A percentile compares a stretch with the other conserved stretches of the same genome.
Conservation (phyloP, 2,888 invertebrate genomes). For the Acleris literana region DNA sequence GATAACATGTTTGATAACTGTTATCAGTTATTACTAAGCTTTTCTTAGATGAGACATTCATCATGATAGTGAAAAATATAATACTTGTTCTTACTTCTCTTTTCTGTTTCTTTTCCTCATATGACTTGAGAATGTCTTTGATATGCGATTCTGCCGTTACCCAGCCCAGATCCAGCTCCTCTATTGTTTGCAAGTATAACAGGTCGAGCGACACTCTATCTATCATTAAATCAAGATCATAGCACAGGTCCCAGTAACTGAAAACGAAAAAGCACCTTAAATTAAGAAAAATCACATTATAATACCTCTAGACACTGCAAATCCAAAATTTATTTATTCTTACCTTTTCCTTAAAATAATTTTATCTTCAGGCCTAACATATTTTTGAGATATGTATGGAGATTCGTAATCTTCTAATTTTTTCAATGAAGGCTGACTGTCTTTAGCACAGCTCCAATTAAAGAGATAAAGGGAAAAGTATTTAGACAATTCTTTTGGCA, state of each 20-base stretch:
- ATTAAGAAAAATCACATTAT: not conserved
- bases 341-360: constrained; percentile 90
- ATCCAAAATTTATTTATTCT: not conserved
- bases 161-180: constrained; percentile 95
- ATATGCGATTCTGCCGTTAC: constrained; percentile 88
- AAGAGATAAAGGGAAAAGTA: constrained; percentile 96
- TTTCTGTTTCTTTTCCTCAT: constrained; percentile 91
- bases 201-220: constrained; percentile 93
- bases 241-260: constrained; percentile 95
- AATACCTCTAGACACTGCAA: not conserved
- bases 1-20: too few relatives aligned
- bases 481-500: constrained; percentile 90
- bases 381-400: constrained; percentile 95
- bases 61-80: not conserved
- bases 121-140: constrained; percentile 86
- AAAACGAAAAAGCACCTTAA: constrained; percentile 46
- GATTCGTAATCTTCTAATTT: constrained; percentile 98
- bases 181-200: constrained; percentile 93
- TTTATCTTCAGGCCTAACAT: constrained; percentile 88
- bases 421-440: constrained; percentile 89
- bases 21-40: not conserved
- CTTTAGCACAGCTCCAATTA: constrained; percentile 88
- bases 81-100: constrained; percentile 85
- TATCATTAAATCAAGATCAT: constrained; percentile 91
- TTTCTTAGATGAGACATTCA: not conserved